Evolutionary conservation across 2,797 vertebrate species (phyloP).

Genomic region (Pantherophis alleghaniensis): DNA sequence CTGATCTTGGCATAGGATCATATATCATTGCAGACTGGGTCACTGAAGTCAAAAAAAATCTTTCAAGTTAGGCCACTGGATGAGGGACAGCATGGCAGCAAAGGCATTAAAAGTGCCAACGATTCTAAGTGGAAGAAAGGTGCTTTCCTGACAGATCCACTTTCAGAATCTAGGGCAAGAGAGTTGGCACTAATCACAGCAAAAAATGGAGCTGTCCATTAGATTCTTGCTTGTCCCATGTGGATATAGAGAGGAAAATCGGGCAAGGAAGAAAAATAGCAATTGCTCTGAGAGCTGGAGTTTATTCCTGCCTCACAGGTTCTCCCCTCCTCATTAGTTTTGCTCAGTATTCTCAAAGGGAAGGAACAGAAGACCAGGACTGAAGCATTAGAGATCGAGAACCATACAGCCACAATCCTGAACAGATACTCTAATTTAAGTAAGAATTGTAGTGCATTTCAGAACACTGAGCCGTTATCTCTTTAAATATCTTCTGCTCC

Average conservation of each 20-base stretch:
- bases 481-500: background rate
- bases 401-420: background rate
- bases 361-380: background rate
- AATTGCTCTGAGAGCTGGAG: background rate
- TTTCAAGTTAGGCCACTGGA: background rate
- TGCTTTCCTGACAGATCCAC: background rate
- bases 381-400: background rate
- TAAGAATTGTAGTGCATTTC: background rate
- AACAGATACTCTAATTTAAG: background rate
- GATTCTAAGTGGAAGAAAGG: background rate
- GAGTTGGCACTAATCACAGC: background rate
- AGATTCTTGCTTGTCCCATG: background rate
- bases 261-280: background rate
- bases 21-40: background rate
- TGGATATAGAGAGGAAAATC: background rate
- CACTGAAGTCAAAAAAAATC: background rate
- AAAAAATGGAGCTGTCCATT: background rate
- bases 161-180: background rate
- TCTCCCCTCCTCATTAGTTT: background rate
- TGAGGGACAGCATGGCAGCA: background rate
- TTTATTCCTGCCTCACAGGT: background rate
- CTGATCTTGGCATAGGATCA: background rate
- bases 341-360: background rate
- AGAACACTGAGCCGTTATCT: background rate
- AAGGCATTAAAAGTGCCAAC: background rate